Evolutionary conservation across 2,888 invertebrate genomes (phyloP).

Genomic region (Drosophila siamana): DNA sequence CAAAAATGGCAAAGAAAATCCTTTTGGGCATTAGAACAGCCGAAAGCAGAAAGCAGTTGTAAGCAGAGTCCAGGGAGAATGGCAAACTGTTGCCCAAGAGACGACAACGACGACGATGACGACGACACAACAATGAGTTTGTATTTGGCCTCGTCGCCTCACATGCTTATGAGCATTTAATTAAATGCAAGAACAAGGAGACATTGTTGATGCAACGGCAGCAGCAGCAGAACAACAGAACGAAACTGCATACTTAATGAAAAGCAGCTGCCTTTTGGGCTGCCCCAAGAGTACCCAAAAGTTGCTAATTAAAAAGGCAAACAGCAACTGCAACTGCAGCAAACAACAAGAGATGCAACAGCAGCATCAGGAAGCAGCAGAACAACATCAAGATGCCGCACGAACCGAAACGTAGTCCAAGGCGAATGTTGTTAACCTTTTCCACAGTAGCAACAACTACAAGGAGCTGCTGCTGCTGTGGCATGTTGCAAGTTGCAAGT

Average conservation of each 20-base stretch:
- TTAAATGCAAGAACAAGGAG: slow-evolving; percentile 80
- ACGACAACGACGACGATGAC: slow-evolving; percentile 12
- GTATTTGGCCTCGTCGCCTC: slow-evolving; percentile 59
- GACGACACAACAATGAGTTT: slow-evolving; percentile 66
- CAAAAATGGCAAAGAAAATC: slow-evolving; percentile 32
- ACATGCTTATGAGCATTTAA: slow-evolving; percentile 82
- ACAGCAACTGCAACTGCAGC: slow-evolving; percentile 54
- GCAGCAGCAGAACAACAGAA: slow-evolving; percentile 19
- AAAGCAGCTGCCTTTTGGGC: slow-evolving; percentile 75
- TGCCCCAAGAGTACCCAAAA: slow-evolving; percentile 75
- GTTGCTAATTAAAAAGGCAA: slow-evolving; percentile 81
- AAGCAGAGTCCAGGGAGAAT: slow-evolving; percentile 10
- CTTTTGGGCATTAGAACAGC: slow-evolving; percentile 45
- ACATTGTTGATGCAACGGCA: slow-evolving; percentile 46
- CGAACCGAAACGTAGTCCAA: slow-evolving; percentile 66
- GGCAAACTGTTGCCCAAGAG: slow-evolving; percentile 46
- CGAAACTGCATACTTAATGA: slow-evolving; percentile 77
- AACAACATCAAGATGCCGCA: slow-evolving; percentile 80
- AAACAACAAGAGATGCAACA: slow-evolving; percentile 24
- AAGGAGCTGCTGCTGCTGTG: slow-evolving; percentile 38
- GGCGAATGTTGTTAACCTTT: slow-evolving; percentile 80
- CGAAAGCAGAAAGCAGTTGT: slow-evolving; percentile 5
- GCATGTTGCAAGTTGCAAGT: slow-evolving; percentile 36
- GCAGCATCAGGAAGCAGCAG: slow-evolving; percentile 70
- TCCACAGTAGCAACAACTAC: slow-evolving; percentile 59